Percentiles rank a stretch among this genome's conserved stretches.
phyloP scores from a whole-genome alignment of 2,888 invertebrate species.

The Eupeodes latifasciatus region DNA sequence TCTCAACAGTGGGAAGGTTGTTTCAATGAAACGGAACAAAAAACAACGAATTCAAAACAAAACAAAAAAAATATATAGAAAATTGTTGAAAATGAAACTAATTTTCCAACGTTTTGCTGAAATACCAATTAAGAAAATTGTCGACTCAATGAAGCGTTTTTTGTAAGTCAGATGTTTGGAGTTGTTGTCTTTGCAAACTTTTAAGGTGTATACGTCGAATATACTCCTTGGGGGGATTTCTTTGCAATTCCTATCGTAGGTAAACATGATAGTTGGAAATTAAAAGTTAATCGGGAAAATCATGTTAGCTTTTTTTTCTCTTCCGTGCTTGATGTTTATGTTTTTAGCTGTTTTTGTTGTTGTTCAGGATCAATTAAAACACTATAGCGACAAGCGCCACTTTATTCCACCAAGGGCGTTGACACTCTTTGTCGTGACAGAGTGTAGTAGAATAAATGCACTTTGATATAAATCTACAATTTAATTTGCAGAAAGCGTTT shows the following conservation, averaged over 20 bases:
- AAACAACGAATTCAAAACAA: not conserved
- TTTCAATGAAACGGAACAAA: not conserved
- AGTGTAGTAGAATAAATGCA: conserved; percentile 28
- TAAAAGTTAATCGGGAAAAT: conserved; percentile 64
- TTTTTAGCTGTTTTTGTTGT: conserved; percentile 7
- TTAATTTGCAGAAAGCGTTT: conserved; percentile 53
- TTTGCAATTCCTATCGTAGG: not conserved
- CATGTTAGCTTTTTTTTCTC: conserved; percentile 52
- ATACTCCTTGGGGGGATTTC: not conserved
- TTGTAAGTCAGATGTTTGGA: conserved; percentile 16
- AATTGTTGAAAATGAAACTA: conserved; percentile 67
- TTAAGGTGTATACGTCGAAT: not conserved
- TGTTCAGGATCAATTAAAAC: conserved; percentile 49
- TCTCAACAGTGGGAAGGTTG: conserved; percentile 11
- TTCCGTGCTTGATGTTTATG: conserved; percentile 16
- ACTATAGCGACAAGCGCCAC: conserved; percentile 36
- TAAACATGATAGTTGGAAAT: conserved; percentile 15
- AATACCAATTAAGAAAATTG: conserved; percentile 73
- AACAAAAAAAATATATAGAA: conserved; percentile 4
- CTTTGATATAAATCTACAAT: conserved; percentile 60
- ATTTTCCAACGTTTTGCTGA: conserved; percentile 53
- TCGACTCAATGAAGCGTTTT: conserved; percentile 47
- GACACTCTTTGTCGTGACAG: conserved; percentile 53
- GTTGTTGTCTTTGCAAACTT: not conserved
- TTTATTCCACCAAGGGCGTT: conserved; percentile 55